Evolutionary conservation across 2,888 invertebrate species (phyloP).

Genomic region (Aporophyla lueneburgensis): DNA sequence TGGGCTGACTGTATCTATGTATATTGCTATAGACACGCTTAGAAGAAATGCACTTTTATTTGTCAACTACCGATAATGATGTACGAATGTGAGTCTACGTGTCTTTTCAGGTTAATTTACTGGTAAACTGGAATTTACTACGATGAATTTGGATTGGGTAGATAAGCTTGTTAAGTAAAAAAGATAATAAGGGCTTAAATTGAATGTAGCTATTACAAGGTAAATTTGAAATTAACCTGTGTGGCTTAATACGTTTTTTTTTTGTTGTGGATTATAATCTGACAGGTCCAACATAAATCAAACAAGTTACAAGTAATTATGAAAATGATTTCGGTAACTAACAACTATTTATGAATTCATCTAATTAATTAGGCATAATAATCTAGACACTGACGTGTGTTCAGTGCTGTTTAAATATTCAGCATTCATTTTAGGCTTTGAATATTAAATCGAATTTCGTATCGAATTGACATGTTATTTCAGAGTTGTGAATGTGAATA

Average conservation of each 20-base stretch:
- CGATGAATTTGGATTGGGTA: no score
- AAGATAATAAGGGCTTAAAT: no score
- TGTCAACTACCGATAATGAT: no score
- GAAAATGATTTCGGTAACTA: slow-evolving; percentile 39
- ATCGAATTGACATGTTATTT: background rate
- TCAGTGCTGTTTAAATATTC: slow-evolving; percentile 40
- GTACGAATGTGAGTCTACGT: background rate
- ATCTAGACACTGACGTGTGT: slow-evolving; percentile 41
- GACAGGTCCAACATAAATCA: slow-evolving; percentile 8
- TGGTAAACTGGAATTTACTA: no score
- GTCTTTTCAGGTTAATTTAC: background rate
- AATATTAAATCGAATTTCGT: slow-evolving; percentile 11
- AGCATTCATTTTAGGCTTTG: slow-evolving; percentile 23
- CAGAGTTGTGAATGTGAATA: no score
- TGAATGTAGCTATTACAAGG: no score
- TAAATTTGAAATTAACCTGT: no score
- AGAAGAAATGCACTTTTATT: no score
- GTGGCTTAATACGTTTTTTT: background rate
- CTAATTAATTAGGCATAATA: slow-evolving; percentile 45
- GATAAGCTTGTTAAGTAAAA: background rate
- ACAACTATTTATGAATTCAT: slow-evolving; percentile 35
- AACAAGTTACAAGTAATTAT: slow-evolving; percentile 5
- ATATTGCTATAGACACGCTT: no score
- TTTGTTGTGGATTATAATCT: background rate
- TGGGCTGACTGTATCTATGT: no score